Evolutionary conservation across 2,888 invertebrate genomes (phyloP).

Genomic region (Nephrotoma guestfalica): DNA sequence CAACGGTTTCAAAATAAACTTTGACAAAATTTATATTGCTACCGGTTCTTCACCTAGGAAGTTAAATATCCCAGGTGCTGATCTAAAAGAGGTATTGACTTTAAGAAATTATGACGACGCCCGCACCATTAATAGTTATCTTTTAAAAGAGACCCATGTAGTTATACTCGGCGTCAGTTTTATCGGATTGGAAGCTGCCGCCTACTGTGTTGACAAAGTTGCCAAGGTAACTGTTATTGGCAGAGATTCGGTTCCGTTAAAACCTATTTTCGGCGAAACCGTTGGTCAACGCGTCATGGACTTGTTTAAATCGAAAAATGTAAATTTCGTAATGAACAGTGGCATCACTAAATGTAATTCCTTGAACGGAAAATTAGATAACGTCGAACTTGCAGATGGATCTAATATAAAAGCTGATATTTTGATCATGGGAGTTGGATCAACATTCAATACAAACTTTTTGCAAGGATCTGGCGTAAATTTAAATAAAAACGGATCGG

Average conservation of each 20-base stretch:
- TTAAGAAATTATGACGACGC: conserved; percentile 64
- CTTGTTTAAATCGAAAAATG: conserved; percentile 60
- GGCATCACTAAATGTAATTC: conserved; percentile 51
- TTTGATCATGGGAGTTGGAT: conserved; percentile 74
- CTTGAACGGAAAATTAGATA: conserved; percentile 41
- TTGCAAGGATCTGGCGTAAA: conserved; percentile 55
- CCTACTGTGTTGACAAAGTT: conserved; percentile 57
- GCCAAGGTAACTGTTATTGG: conserved; percentile 70
- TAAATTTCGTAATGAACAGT: conserved; percentile 53
- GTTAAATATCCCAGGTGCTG: conserved; percentile 49
- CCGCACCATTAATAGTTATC: conserved; percentile 40
- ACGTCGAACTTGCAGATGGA: conserved; percentile 58
- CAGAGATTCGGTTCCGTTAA: conserved; percentile 56
- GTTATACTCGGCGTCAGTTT: conserved; percentile 85
- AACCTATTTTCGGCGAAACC: conserved; percentile 56
- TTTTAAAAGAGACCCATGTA: conserved; percentile 55
- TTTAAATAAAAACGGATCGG: conserved; percentile 48
- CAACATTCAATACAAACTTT: conserved; percentile 67
- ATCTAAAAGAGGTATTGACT: conserved; percentile 57
- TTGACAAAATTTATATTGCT: conserved; percentile 64
- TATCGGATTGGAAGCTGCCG: conserved; percentile 84
- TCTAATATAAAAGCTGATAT: conserved; percentile 60
- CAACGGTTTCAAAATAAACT: conserved; percentile 51
- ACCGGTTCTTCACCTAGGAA: conserved; percentile 65
- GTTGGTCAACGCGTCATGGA: conserved; percentile 62